Evolutionary conservation across 2,113 vertebrate genomes (phyloP).

Genomic region (Gallinago undulata): DNA sequence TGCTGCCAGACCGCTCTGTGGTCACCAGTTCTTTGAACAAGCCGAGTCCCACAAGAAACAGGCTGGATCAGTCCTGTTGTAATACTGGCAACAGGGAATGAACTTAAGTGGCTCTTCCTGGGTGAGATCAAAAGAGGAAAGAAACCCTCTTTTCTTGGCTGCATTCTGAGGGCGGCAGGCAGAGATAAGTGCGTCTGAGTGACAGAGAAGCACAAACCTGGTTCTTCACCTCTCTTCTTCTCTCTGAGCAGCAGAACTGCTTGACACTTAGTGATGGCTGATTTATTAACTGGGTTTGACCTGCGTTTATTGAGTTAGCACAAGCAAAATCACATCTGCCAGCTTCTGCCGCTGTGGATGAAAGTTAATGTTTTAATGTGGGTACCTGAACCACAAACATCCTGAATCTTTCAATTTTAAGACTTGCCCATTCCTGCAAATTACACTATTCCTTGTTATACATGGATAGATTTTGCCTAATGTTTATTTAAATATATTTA

Average conservation of each 20-base stretch:
- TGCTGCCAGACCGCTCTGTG: not conserved
- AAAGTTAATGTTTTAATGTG: not conserved
- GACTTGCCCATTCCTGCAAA: not conserved
- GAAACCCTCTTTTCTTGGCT: rapidly evolving
- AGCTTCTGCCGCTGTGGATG: constrained; percentile 8
- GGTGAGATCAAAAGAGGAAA: not conserved
- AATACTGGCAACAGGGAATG: not conserved
- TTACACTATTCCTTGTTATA: not conserved
- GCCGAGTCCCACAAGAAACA: not conserved
- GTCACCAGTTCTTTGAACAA: not conserved
- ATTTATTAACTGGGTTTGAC: constrained; percentile 49
- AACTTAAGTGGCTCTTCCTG: not conserved
- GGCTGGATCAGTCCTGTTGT: not conserved
- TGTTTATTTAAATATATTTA: not conserved
- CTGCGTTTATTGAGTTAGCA: constrained; percentile 11
- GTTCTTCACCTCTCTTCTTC: not conserved
- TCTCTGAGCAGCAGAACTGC: not conserved
- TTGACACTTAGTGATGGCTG: constrained; percentile 10
- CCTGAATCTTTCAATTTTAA: not conserved
- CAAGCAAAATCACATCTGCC: constrained; percentile 29
- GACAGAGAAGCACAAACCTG: not conserved
- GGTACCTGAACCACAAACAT: not conserved
- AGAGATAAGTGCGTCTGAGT: not conserved
- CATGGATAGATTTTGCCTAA: not conserved
- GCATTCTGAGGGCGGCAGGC: not conserved